Conservation (phyloP, 2,797 vertebrate species). For the Xyrichtys novacula region DNA sequence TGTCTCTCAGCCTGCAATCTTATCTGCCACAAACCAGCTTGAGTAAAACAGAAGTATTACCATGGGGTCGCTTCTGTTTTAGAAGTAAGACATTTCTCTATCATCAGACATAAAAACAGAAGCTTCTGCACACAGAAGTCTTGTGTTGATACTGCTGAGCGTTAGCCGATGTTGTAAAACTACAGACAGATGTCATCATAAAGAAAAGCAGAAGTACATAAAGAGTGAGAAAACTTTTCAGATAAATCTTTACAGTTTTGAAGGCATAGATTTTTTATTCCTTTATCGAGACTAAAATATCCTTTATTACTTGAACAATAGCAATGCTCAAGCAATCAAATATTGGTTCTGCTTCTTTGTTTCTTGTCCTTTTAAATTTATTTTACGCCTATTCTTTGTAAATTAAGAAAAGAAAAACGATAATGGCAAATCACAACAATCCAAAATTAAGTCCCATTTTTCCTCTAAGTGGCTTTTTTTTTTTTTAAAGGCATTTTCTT, state of each 20-base stretch:
- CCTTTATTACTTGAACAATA: slow-evolving; percentile 15
- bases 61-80: slow-evolving; percentile 28
- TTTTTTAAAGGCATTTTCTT: slow-evolving; percentile 12
- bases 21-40: slow-evolving; percentile 24
- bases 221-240: neutral
- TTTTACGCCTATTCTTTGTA: neutral
- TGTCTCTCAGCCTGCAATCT: slow-evolving; percentile 49
- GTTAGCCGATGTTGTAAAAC: neutral
- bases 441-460: slow-evolving; percentile 15
- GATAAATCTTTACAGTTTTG: neutral
- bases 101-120: slow-evolving; percentile 9
- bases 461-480: neutral
- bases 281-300: neutral
- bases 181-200: neutral
- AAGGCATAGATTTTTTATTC: neutral
- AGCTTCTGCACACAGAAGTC: neutral
- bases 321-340: slow-evolving; percentile 1
- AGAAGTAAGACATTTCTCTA: neutral
- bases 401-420: slow-evolving; percentile 21
- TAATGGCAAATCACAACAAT: slow-evolving; percentile 41
- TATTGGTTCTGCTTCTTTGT: slow-evolving; percentile 8
- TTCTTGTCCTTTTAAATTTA: neutral
- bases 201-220: neutral
- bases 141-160: neutral
- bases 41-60: slow-evolving; percentile 44